Evolutionary conservation across 2,888 invertebrate genomes (phyloP).

Genomic region (Endomychus coccineus): DNA sequence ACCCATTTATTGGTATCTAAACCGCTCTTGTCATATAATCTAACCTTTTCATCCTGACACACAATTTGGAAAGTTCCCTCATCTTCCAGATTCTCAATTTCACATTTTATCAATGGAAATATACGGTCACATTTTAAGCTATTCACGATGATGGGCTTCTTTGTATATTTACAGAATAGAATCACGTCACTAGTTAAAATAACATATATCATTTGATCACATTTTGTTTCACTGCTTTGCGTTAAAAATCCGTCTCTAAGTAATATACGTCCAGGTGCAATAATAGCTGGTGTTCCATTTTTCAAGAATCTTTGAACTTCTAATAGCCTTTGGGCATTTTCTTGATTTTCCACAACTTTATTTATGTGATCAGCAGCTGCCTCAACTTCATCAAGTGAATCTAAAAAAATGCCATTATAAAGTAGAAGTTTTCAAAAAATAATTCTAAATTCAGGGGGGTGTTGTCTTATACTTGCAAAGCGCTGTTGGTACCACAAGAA

Average conservation of each 20-base stretch:
- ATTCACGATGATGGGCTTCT: constrained; percentile 50
- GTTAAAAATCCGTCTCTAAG: constrained; percentile 59
- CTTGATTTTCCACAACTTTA: constrained; percentile 63
- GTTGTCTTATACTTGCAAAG: too few relatives aligned
- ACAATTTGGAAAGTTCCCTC: constrained; percentile 54
- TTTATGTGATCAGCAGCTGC: constrained; percentile 65
- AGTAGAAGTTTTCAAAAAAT: too few relatives aligned
- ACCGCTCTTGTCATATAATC: constrained; percentile 50
- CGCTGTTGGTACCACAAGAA: too few relatives aligned
- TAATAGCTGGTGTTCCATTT: constrained; percentile 55
- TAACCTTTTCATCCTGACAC: constrained; percentile 52
- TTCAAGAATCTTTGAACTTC: constrained; percentile 58
- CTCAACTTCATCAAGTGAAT: constrained; percentile 59
- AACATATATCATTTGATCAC: too few relatives aligned
- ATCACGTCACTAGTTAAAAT: constrained; percentile 67
- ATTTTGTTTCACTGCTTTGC: constrained; percentile 49
- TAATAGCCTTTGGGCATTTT: constrained; percentile 60
- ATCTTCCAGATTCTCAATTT: constrained; percentile 51
- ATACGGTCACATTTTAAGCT: constrained; percentile 59
- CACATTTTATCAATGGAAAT: constrained; percentile 63
- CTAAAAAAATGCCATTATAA: constrained; percentile 41
- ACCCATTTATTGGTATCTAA: constrained; percentile 53
- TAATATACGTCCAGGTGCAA: constrained; percentile 61
- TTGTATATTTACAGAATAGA: constrained; percentile 61
- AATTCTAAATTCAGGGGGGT: too few relatives aligned